Base-by-base conservation (phyloP, 2,113 vertebrate genomes). In the Rynchops niger region DNA sequence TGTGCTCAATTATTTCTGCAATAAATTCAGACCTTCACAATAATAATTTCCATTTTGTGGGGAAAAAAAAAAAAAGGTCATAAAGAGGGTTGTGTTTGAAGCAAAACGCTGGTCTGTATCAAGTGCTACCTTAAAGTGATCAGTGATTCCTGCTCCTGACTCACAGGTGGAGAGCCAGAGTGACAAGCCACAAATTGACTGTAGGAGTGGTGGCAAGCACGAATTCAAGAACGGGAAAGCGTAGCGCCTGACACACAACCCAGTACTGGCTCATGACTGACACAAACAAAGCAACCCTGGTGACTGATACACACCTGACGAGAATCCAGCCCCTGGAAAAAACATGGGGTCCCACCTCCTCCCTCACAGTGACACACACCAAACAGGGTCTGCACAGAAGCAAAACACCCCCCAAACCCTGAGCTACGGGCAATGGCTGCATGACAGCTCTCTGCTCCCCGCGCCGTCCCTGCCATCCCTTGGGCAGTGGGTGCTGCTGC, bases 371-470 rank as follows among this genome's bases (percentile, higher is more conserved):
- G 32, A 52, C 32, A 71, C 32, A 25, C 26, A 58, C 36, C 36
- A 77, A 82, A 65, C 1, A 4, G 6, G 14, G 14, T 66, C 27
- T 40, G 34, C 63, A n/a, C 23, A 45, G 36, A 50, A 52, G 23
- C 18, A 62, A 56, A 67, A 42, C 55, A 50, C 12, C 5, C 14
- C 9, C 2, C 40, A 56, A 43, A 55, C 7, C 26, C n/a, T 56
- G 25, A 49, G n/a, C 40, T 88, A 17, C 38, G 3, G 42, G 23
- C 42, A 40, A 47, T 27, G 63, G 16, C 34, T 26, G 21, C 26
- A 32, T 4, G 12, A 6, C 2, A 14, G 1, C 16, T 9, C 11
- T 19, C 30, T 84, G 49, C 26, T 56, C 3, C 9, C 26, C 4
- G 3, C 3, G 38, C 36, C 29, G 26, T 6, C 32, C 21, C 4